These are phyloP conservation scores for Slavum lentiscoides DNA, from an alignment of 2,888 invertebrate genomes.

Conservation along the genomic window DNA sequence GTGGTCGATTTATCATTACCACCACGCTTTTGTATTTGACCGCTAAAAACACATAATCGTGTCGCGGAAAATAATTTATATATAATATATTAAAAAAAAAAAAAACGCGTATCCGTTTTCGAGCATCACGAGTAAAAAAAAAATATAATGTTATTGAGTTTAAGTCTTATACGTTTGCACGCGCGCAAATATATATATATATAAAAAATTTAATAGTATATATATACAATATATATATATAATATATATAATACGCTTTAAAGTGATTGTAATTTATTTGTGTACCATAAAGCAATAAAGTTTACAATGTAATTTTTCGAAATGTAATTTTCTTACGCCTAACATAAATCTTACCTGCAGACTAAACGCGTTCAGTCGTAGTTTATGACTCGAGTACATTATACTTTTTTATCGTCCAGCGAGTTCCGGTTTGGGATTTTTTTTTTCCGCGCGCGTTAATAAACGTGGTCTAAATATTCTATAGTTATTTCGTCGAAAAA, in stretches of 20 bases:
- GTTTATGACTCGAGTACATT: constrained; percentile 5
- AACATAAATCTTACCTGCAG: background rate
- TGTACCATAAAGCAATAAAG: constrained; percentile 29
- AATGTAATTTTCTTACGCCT: background rate
- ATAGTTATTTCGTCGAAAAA: background rate
- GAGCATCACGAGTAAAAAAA: too few species aligned
- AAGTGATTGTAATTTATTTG: background rate
- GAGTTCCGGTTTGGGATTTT: constrained; percentile 8
- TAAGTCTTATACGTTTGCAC: too few species aligned
- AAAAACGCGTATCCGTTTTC: too few species aligned
- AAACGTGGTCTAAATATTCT: background rate
- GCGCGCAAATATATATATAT: too few species aligned
- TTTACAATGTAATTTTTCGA: background rate
- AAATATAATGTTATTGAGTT: too few species aligned
- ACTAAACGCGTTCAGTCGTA: background rate
- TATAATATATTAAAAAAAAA: too few species aligned
- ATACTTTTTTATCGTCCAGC: constrained; percentile 8
- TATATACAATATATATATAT: too few species aligned
- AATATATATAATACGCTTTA: background rate
- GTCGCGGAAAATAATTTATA: too few species aligned
- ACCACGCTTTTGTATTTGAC: too few species aligned
- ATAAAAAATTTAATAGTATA: too few species aligned
- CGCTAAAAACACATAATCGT: too few species aligned
- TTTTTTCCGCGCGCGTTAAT: background rate
- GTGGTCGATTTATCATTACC: too few species aligned